These are phyloP conservation scores for Cyclina sinensis DNA, from an alignment of 1,140 invertebrate species.

Conservation along the genomic window DNA sequence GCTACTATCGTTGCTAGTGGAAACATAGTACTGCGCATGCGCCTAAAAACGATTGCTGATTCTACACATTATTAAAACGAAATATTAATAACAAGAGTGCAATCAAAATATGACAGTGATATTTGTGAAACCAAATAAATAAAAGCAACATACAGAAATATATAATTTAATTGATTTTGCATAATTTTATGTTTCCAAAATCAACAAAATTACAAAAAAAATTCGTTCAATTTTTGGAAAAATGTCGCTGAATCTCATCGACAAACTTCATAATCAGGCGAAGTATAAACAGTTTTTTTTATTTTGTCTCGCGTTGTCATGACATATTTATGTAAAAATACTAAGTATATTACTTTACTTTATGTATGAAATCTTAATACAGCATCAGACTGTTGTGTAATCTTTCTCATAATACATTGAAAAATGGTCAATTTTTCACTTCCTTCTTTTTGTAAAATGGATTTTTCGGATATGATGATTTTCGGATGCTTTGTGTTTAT, in stretches of 20 bases:
- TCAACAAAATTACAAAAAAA: too few relatives aligned
- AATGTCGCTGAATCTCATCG: conserved; percentile 75
- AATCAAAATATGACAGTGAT: too few relatives aligned
- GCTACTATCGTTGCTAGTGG: conserved; percentile 67
- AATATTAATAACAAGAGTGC: too few relatives aligned
- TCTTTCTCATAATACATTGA: neutral
- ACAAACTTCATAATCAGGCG: conserved; percentile 73
- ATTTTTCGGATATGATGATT: too few relatives aligned
- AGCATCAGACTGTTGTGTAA: neutral
- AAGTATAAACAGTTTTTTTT: conserved; percentile 63
- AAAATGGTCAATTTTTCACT: neutral
- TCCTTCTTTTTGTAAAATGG: neutral
- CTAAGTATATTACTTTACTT: neutral
- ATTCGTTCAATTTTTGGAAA: conserved; percentile 33
- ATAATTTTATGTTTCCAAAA: too few relatives aligned
- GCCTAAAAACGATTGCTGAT: neutral
- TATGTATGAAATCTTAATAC: neutral
- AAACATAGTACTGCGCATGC: conserved; percentile 66
- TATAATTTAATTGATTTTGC: too few relatives aligned
- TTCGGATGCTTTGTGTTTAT: too few relatives aligned
- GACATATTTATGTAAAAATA: neutral
- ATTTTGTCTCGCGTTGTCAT: neutral
- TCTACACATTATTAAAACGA: too few relatives aligned
- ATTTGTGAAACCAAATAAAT: too few relatives aligned
- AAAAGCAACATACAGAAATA: too few relatives aligned